Evolutionary conservation across 2,797 vertebrate genomes (phyloP), one percentile per base, ranked within the genome.

Genomic region (Lepus oiostolus): DNA sequence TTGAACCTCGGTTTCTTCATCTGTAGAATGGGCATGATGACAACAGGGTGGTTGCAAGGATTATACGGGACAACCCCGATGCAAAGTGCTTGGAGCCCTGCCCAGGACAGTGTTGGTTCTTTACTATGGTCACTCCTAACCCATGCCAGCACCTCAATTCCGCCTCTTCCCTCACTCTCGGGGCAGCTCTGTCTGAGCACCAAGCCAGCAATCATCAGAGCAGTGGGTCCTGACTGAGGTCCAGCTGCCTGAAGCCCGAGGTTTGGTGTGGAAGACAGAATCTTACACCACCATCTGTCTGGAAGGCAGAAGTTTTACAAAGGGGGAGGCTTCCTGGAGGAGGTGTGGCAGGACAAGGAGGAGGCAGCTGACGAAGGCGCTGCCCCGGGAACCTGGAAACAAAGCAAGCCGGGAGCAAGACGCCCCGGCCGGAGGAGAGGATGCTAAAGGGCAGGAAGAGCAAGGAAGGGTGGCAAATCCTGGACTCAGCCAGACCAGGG

Each of bases 1-100:
- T 5, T 80, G 83, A 94, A 91, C 52, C 28, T 88, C 19, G 0
- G 22, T 94, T 96, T 83, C 77, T 52, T 22, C 58, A 54, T 94
- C 88, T 58, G 2, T 2, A 0, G 22, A 80, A 54, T 0, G 83
- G 83, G 85, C 10, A 58, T 58, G 58, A 22, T 6, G 5, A 63
- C 28, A 38, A 91, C 11, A 91, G 92, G 90, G 14, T 4, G 28
- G 32, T 10, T 47, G 1, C 30, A 21, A 77, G 62, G 26, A 24
- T 52, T 6, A 1, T 22, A 7, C 9, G 11, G 3, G 24, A 63
- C 52, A 28, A 24, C 42, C 19, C 7, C 70, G 3, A 2, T 1
- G 42, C 14, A 70, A 88, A 68, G 26, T 10, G 47, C 76, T 42
- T 10, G 35, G 11, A 52, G 71, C 52, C 30, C 62, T 26, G 32